Percentiles rank a stretch among this genome's conserved stretches.
Evolutionary conservation across 2,888 invertebrate species (phyloP).

Genomic region (Agrochola litura): DNA sequence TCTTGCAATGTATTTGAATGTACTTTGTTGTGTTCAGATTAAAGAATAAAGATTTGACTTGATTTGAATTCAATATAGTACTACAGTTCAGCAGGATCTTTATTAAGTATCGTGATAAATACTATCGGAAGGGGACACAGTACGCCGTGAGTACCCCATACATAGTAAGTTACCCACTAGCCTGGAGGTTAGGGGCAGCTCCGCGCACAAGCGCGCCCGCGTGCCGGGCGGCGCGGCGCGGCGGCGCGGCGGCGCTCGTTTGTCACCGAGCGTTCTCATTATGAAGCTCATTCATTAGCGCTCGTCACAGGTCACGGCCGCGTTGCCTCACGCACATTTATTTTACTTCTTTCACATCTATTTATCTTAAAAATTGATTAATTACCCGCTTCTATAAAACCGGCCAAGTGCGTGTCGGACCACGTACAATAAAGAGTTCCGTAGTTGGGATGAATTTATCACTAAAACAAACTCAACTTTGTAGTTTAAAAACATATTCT

Average conservation of each 20-base stretch:
- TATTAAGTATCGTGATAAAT: background rate
- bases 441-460: too few relatives aligned
- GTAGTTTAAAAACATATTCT: too few relatives aligned
- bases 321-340: background rate
- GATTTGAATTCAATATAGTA: background rate
- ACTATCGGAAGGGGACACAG: background rate
- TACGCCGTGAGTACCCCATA: background rate
- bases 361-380: background rate
- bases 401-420: too few relatives aligned
- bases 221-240: too few relatives aligned
- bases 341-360: background rate
- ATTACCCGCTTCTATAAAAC: background rate
- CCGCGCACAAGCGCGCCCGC: too few relatives aligned
- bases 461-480: too few relatives aligned
- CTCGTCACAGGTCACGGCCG: background rate
- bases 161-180: background rate
- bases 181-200: background rate
- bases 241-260: background rate
- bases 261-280: background rate
- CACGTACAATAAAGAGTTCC: too few relatives aligned
- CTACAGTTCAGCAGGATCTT: background rate
- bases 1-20: background rate
- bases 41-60: background rate
- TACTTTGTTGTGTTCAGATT: background rate
- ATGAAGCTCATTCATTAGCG: conserved; percentile 1